Evolutionary conservation across 2,888 invertebrate genomes (phyloP), one percentile per base, ranked within the genome.

Genomic region (Rhodophaea formosa): DNA sequence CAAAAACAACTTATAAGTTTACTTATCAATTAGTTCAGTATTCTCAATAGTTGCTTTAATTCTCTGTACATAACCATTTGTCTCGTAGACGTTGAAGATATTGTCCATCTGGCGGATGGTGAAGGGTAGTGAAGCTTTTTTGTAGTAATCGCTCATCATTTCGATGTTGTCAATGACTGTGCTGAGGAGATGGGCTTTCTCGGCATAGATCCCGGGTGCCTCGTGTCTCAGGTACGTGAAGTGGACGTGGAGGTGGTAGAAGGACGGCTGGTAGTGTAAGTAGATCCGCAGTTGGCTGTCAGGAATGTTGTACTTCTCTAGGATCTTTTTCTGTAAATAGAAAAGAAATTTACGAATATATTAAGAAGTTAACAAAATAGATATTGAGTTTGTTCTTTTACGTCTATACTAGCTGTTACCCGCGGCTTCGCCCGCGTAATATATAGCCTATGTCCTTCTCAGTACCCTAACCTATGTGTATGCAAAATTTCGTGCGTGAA

Each of bases 241-340:
- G 83, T 99, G 99, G 0, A 99, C 93, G 80, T 99, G 99, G 0
- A 99, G 91, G 79, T 99, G 98, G 85, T 98, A 99, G 88, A 98
- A 99, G 0, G 98, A 97, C 0, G 99, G 99, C 74, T 98, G 98
- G 85, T 99, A 99, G 82, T 99, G 99, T 0, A 99, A 81, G 81
- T 96, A 99, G 62, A 97, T 93, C 23, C 98, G 93, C 29, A 99
- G 82, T 75, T 97, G 95, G 6, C 93, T 93, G 14, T 92, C 82
- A 3, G 93, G 86, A 0, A 99, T 70, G 12, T 93, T 93, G 85
- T 96, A 99, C 71, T 95, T 96, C 35, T 96, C 92, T 53, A 93
- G 77, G 59, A 99, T 97, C 3, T 94, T 94, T 79, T 93, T 92
- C 95, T 96, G 86, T 54, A 56, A 92, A 93, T 53, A 57, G 46